Conservation (phyloP, 2,113 vertebrate species). For the Vidua chalybeata region DNA sequence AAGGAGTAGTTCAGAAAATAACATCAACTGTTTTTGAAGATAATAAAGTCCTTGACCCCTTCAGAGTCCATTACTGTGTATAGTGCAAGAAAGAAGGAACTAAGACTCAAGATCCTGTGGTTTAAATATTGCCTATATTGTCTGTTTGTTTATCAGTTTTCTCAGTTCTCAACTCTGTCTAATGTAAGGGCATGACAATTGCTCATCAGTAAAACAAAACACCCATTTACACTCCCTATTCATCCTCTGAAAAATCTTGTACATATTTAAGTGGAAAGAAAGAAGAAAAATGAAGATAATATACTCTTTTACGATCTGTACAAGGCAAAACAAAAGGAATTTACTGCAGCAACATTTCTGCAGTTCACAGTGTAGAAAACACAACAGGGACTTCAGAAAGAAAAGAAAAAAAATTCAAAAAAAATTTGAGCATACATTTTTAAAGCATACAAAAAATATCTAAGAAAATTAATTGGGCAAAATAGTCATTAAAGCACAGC, state of each 20-base stretch:
- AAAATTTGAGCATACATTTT: background rate
- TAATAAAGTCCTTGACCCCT: background rate
- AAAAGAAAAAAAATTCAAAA: background rate
- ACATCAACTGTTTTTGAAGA: background rate
- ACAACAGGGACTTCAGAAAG: background rate
- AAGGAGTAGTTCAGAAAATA: background rate
- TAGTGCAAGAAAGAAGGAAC: background rate
- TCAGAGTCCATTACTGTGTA: background rate
- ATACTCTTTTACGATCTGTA: background rate
- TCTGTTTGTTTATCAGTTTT: background rate
- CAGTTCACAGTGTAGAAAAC: background rate
- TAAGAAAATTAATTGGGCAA: slow-evolving; percentile 25
- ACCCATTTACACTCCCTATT: background rate
- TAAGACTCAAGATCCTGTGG: background rate
- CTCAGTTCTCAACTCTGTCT: background rate
- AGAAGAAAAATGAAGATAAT: slow-evolving; percentile 57
- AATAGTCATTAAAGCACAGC: background rate
- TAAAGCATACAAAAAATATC: background rate
- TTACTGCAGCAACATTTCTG: background rate
- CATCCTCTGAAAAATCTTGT: background rate
- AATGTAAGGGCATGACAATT: background rate
- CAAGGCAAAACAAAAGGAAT: slow-evolving; percentile 21
- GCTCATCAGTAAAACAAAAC: slow-evolving; percentile 34
- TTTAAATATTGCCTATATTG: background rate
- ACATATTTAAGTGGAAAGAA: slow-evolving; percentile 28